Evolutionary conservation across 2,797 vertebrate genomes (phyloP), one percentile per base, ranked within the genome.

Genomic region (Darevskia nairensis): DNA sequence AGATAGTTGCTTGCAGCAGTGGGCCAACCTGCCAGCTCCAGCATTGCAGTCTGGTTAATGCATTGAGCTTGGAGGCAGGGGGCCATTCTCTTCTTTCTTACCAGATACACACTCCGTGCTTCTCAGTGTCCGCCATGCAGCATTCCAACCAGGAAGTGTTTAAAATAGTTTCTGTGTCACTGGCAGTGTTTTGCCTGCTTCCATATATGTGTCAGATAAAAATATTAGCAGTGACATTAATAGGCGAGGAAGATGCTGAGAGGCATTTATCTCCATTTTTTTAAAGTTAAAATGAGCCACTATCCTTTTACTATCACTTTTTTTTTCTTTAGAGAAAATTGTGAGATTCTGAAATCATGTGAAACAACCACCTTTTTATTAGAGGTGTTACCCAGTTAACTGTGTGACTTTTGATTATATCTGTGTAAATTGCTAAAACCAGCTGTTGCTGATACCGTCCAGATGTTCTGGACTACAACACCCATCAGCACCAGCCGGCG

Each of bases 41-140:
- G 74, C 79, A 81, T 19, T 75, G 90, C 59, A 88, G 27, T 92
- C 92, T 93, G 91, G 86, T 92, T 86, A 91, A 83, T 81, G 78
- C 4, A 11, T 59, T 71, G 88, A 85, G 89, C 91, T 55, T 92
- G 76, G 82, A 86, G 89, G 90, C 86, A 76, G 29, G 91, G 68
- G 79, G 5, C 25, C 3, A 23, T 39, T 66, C 50, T 29, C 10
- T 4, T 8, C 27, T 29, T 11, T 17, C 25, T 87, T 90, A 80
- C 39, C 25, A 29, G 80, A 84, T 74, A 86, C 39, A 80, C 11
- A 6, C 91, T 88, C 77, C 87, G 83, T 75, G 84, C 82, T 90
- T 87, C 85, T 88, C 87, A 66, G 61, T 80, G 76, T 88, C n/a
- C 19, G 35, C 64, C 61, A 29, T 82, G 39, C 78, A 72, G 21